These are phyloP conservation scores for Calidris pugnax DNA, from an alignment of 2,113 vertebrate genomes.

Conservation along the genomic window DNA sequence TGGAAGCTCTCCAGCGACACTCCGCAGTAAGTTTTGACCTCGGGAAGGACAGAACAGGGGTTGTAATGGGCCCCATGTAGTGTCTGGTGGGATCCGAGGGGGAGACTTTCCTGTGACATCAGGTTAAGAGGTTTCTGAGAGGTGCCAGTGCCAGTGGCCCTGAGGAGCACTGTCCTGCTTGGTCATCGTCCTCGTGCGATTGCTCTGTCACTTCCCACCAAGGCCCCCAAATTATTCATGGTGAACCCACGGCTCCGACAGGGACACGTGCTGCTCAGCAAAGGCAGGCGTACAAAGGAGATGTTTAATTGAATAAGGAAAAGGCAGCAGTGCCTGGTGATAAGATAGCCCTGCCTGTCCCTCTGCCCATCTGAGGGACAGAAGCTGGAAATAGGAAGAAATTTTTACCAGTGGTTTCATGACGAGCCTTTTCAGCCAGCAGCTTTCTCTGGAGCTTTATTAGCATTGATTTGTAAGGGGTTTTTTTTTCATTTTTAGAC, in stretches of 20 bases:
- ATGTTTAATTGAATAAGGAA: neutral
- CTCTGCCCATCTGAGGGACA: neutral
- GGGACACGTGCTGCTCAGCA: neutral
- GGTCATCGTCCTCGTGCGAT: neutral
- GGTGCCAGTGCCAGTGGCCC: neutral
- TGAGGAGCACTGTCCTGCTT: neutral
- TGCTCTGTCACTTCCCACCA: neutral
- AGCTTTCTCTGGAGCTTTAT: neutral
- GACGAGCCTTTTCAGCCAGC: neutral
- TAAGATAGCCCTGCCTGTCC: neutral
- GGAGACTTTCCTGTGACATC: fast-evolving
- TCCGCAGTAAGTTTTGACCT: neutral
- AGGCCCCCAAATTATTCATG: fast-evolving
- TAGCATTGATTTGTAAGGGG: neutral
- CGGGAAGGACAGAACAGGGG: neutral
- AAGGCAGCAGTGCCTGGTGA: neutral
- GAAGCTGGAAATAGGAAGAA: neutral
- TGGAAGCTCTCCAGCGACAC: neutral
- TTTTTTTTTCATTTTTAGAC: neutral
- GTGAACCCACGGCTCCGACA: fast-evolving
- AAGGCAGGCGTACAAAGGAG: neutral
- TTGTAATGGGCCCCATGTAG: neutral
- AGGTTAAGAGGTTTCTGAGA: neutral
- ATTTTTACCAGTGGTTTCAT: neutral
- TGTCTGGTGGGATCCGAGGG: neutral